Percentiles rank a stretch among this genome's conserved stretches.
Conservation (phyloP, 2,113 vertebrate species). For the Silurus meridionalis region DNA sequence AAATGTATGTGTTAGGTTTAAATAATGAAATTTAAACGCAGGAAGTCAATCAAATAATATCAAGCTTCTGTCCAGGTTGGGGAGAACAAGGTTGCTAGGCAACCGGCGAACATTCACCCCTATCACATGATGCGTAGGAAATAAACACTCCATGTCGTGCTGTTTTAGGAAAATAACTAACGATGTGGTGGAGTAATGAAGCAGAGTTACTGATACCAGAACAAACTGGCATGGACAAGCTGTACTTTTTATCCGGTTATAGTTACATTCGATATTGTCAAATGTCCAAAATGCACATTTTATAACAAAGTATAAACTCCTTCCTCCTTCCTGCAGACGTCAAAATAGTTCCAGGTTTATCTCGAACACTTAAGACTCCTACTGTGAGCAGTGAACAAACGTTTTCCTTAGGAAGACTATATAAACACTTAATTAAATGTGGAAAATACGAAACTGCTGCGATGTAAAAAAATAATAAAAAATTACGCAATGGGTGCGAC, state of each 20-base stretch:
- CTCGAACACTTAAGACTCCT: neutral
- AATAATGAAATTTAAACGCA: neutral
- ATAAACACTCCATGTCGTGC: neutral
- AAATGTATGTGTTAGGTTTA: neutral
- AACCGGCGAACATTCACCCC: neutral
- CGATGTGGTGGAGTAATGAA: neutral
- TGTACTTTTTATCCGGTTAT: neutral
- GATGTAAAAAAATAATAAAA: no score
- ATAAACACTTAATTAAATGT: no score
- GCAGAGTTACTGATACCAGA: neutral
- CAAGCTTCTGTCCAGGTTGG: neutral
- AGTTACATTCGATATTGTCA: neutral
- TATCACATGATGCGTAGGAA: neutral
- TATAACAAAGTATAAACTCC: neutral
- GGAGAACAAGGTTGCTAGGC: neutral
- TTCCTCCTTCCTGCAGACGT: neutral
- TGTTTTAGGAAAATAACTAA: neutral
- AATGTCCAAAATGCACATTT: neutral
- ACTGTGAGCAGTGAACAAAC: no score
- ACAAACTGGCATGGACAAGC: neutral
- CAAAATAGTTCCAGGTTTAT: neutral
- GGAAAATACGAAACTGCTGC: neutral
- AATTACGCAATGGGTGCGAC: no score
- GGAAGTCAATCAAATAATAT: no score
- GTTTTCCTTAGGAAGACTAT: no score